These are phyloP conservation scores for Drosophila tanythrix DNA, from an alignment of 2,888 invertebrate species.

Conservation along the genomic window DNA sequence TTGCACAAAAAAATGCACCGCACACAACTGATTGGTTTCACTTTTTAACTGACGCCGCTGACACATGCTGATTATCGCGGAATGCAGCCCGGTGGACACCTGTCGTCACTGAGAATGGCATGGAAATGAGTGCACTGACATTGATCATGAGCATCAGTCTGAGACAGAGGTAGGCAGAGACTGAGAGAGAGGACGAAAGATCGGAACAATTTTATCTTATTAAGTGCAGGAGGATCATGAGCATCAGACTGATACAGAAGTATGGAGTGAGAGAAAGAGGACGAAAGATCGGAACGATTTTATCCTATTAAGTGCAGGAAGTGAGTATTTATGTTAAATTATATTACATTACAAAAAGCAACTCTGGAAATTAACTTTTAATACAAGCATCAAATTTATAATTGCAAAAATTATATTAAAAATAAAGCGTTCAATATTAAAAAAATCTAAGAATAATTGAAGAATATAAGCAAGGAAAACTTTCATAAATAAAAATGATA, in stretches of 20 bases:
- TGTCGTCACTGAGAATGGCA: conserved; percentile 5
- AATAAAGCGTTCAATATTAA: not conserved
- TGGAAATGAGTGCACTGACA: conserved; percentile 13
- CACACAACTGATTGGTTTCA: conserved; percentile 41
- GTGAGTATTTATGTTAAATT: not conserved
- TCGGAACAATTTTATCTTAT: not conserved
- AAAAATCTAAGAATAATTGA: not conserved
- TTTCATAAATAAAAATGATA: not conserved
- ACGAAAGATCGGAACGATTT: too few relatives aligned
- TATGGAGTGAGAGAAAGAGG: not conserved
- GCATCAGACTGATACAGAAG: not conserved
- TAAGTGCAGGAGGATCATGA: not conserved
- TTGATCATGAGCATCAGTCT: not conserved
- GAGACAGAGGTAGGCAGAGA: not conserved
- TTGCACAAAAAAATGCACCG: conserved; percentile 13
- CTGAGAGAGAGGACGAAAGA: not conserved
- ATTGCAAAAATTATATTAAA: not conserved
- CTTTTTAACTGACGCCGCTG: conserved; percentile 35
- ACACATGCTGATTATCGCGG: conserved; percentile 28
- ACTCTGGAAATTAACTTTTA: not conserved
- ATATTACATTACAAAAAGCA: not conserved
- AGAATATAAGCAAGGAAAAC: not conserved
- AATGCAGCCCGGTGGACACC: conserved; percentile 28
- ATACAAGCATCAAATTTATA: too few relatives aligned
- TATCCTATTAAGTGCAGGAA: not conserved